Conservation (phyloP, 2,888 invertebrate species). For the Andrena trimmerana region DNA sequence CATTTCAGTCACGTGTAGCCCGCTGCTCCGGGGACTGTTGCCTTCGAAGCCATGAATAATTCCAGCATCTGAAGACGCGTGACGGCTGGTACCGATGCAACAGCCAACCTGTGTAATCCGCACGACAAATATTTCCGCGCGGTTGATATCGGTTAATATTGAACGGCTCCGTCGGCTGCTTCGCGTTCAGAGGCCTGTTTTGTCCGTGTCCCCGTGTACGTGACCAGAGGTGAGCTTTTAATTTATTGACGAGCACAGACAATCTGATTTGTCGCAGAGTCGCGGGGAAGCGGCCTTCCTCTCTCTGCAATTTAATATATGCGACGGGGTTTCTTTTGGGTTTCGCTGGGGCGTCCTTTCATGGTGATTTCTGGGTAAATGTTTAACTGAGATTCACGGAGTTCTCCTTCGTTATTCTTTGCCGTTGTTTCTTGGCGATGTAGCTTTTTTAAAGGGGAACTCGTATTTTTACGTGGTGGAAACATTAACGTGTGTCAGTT, state of each 20-base stretch:
- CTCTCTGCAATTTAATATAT: conserved; percentile 33
- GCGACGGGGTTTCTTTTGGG: neutral
- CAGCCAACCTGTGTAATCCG: conserved; percentile 47
- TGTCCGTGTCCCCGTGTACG: neutral
- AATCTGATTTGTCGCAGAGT: neutral
- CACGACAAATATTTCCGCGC: conserved; percentile 55
- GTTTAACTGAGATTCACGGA: too few relatives aligned
- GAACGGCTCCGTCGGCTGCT: conserved; percentile 11
- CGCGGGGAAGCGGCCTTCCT: neutral
- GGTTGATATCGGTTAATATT: conserved; percentile 55
- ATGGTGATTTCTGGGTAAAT: too few relatives aligned
- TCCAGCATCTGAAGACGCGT: conserved; percentile 58
- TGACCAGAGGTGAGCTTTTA: conserved; percentile 3
- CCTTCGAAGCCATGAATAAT: conserved; percentile 70
- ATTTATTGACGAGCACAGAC: conserved; percentile 8
- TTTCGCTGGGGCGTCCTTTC: too few relatives aligned
- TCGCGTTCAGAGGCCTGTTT: conserved; percentile 3
- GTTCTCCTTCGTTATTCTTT: too few relatives aligned
- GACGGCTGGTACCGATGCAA: conserved; percentile 49
- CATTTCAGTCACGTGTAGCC: conserved; percentile 72
- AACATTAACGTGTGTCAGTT: too few relatives aligned
- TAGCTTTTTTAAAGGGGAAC: too few relatives aligned
- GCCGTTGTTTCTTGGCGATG: too few relatives aligned
- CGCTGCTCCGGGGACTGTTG: conserved; percentile 61
- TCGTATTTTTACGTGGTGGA: too few relatives aligned